A percentile compares a stretch with the other conserved stretches of the same genome.
These are phyloP conservation scores for Hermaeophaga mercurialis DNA, from an alignment of 2,888 invertebrate species.

Conservation along the genomic window DNA sequence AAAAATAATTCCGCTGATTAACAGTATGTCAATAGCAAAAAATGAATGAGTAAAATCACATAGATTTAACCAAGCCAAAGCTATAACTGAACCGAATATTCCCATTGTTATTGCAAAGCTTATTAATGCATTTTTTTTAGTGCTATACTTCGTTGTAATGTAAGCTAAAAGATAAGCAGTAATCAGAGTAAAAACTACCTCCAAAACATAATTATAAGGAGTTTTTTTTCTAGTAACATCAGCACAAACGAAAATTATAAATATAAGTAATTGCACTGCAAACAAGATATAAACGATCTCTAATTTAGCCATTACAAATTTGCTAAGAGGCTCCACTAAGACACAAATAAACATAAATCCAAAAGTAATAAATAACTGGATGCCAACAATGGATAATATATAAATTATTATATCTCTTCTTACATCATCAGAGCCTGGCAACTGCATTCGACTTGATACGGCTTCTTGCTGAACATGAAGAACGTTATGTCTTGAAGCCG, in stretches of 20 bases:
- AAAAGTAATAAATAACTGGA: background rate
- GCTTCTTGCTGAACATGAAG: background rate
- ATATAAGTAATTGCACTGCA: background rate
- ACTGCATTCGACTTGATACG: no score
- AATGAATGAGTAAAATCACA: background rate
- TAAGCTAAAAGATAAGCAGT: background rate
- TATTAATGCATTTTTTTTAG: no score
- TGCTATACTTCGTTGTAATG: no score
- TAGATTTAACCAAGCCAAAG: background rate
- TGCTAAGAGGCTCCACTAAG: background rate
- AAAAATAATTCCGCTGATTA: background rate
- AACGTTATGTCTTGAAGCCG: background rate
- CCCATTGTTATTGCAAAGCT: background rate
- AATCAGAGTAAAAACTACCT: background rate
- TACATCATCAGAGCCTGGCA: no score
- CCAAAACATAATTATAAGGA: background rate
- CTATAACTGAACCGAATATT: background rate
- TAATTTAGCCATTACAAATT: background rate
- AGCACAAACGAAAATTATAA: background rate
- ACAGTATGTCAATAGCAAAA: background rate
- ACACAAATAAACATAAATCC: background rate
- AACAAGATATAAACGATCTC: background rate
- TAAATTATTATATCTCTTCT: no score
- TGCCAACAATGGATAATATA: background rate
- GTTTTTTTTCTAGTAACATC: background rate